Percentiles rank a stretch among this genome's conserved stretches.
Evolutionary conservation across 2,797 vertebrate species (phyloP).

Genomic region (Esox masquinongy): DNA sequence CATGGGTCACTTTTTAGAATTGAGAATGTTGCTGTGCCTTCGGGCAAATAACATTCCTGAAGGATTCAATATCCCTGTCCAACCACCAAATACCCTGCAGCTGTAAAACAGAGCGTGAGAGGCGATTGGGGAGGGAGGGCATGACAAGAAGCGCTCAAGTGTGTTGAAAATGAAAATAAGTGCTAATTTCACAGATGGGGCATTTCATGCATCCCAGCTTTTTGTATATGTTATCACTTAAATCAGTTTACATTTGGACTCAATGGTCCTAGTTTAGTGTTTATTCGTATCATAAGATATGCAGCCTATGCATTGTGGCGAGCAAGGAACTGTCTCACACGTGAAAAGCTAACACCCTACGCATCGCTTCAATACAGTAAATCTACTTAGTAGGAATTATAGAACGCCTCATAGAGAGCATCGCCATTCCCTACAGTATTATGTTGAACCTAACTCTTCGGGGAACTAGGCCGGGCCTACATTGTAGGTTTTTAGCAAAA

Average conservation of each 20-base stretch:
- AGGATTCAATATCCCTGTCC: constrained; percentile 29
- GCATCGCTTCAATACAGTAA: no score
- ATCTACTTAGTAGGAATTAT: no score
- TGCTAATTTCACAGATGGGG: neutral
- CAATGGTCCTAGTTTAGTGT: neutral
- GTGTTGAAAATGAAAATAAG: neutral
- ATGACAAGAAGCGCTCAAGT: neutral
- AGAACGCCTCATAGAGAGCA: no score
- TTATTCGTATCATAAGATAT: neutral
- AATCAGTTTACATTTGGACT: neutral
- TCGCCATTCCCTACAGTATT: neutral
- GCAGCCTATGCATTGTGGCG: neutral
- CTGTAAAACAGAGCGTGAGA: constrained; percentile 25
- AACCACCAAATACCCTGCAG: constrained; percentile 23
- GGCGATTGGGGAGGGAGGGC: constrained; percentile 10
- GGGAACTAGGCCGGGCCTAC: neutral
- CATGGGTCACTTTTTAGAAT: constrained; percentile 15
- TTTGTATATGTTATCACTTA: neutral
- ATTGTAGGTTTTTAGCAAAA: neutral
- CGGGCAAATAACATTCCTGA: constrained; percentile 48
- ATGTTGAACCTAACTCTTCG: neutral
- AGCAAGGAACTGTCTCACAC: no score
- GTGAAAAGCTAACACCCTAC: no score
- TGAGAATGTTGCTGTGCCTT: constrained; percentile 18
- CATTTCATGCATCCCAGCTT: neutral